A percentile compares a stretch with the other conserved stretches of the same genome.
These are phyloP conservation scores for Tor tambroides DNA, from an alignment of 2,113 vertebrate species.

Conservation along the genomic window DNA sequence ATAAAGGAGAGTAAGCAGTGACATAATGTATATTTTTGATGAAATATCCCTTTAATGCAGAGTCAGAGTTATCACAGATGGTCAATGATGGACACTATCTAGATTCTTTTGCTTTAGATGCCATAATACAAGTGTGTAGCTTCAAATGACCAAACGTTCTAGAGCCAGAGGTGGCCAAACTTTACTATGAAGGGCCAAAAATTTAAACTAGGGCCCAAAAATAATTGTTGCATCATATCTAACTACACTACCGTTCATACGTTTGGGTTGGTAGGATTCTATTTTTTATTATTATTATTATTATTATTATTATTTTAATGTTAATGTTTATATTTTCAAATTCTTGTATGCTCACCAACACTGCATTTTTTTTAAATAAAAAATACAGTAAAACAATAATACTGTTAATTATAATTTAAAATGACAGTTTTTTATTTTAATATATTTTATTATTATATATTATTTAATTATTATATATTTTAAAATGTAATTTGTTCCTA, in stretches of 20 bases:
- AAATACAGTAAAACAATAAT: neutral
- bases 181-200: neutral
- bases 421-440: neutral
- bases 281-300: too few relatives aligned
- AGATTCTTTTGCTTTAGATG: neutral
- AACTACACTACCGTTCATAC: neutral
- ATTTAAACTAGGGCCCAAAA: neutral
- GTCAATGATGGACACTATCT: neutral
- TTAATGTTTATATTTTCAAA: neutral
- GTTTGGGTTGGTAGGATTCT: neutral
- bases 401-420: neutral
- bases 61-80: neutral
- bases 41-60: neutral
- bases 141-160: neutral
- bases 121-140: neutral
- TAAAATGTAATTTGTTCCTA: neutral
- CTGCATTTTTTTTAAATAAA: too few relatives aligned
- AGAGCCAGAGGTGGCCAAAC: neutral
- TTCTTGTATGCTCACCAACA: neutral
- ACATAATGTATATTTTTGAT: neutral
- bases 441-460: too few relatives aligned
- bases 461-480: too few relatives aligned
- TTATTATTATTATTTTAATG: neutral
- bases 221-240: neutral
- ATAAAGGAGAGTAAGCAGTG: neutral